Evolutionary conservation across 2,113 vertebrate genomes (phyloP).

Genomic region (Tricholaema leucomelas): DNA sequence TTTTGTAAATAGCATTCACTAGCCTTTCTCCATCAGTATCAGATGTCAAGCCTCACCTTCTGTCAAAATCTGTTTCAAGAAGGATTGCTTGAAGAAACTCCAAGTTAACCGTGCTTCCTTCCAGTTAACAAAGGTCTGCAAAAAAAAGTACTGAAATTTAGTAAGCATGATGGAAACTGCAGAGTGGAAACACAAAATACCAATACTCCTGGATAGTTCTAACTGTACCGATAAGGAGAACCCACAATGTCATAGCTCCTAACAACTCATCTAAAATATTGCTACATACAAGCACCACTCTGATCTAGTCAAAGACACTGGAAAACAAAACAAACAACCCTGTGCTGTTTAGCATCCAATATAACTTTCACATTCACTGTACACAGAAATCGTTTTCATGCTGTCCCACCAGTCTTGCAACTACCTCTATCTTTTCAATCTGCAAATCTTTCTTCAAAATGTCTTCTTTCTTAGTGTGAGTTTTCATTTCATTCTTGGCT

Average conservation of each 20-base stretch:
- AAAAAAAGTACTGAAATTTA: not conserved
- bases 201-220: not conserved
- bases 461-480: not conserved
- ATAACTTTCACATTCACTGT: not conserved
- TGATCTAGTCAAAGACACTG: not conserved
- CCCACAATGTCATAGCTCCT: not conserved
- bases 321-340: not conserved
- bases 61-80: conserved; percentile 96
- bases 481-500: not conserved
- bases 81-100: conserved; percentile 98
- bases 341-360: not conserved
- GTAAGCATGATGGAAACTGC: accelerated
- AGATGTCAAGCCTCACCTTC: conserved; percentile 77
- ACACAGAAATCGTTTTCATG: not conserved
- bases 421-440: not conserved
- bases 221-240: not conserved
- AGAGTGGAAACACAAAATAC: not conserved
- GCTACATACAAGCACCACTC: not conserved
- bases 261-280: not conserved
- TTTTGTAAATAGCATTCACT: not conserved
- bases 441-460: not conserved
- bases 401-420: not conserved
- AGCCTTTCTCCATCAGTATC: not conserved
- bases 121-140: conserved; percentile 87
- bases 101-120: conserved; percentile 87